Evolutionary conservation across 2,113 vertebrate genomes (phyloP).

Genomic region (Candoia aspera): DNA sequence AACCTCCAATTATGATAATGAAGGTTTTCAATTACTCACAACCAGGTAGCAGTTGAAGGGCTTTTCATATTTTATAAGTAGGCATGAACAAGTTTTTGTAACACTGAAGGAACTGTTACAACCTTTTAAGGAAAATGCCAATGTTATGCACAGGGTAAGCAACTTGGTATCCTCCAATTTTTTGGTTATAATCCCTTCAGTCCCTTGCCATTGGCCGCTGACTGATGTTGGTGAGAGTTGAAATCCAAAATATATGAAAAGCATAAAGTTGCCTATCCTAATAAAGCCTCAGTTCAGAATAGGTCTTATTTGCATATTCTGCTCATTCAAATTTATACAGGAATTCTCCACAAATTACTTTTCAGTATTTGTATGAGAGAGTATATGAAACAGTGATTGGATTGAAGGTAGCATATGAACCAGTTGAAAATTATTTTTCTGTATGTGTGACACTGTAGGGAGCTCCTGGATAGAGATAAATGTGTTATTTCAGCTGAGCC

Average conservation of each 20-base stretch:
- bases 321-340: background rate
- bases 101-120: background rate
- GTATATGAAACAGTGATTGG: background rate
- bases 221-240: background rate
- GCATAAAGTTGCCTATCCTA: background rate
- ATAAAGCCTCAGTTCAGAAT: background rate
- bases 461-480: background rate
- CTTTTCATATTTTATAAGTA: background rate
- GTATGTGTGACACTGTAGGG: background rate
- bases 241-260: background rate
- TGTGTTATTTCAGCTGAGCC: background rate
- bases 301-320: background rate
- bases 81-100: background rate
- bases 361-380: background rate
- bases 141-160: background rate
- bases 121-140: background rate
- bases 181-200: background rate
- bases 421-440: background rate
- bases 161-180: background rate
- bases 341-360: background rate
- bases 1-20: background rate
- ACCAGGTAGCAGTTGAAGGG: constrained; percentile 20
- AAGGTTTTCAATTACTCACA: background rate
- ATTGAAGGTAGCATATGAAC: background rate
- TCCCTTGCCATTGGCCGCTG: background rate